These are phyloP conservation scores for Sus scrofa DNA, from an alignment of 2,113 vertebrate species.

Conservation along the genomic window T2T-Sscrofa CM000824.6:193898501-193899000, in stretches of 20 bases:
- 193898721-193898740: too few species aligned
- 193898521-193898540: background rate
- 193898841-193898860: background rate
- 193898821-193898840: background rate
- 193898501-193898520: background rate
- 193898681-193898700: background rate
- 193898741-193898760: too few species aligned
- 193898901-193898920: background rate
- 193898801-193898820: background rate
- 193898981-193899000: background rate
- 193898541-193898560: background rate
- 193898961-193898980: background rate
- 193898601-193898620: background rate
- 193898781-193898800: too few species aligned
- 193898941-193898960: accelerated
- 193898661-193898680: background rate
- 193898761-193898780: too few species aligned
- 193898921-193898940: background rate
- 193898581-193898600: background rate
- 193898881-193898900: background rate
- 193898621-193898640: background rate
- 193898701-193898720: background rate
- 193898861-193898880: background rate
- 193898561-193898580: background rate
- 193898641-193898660: background rate